Percentiles rank a stretch among this genome's conserved stretches.
Conservation (phyloP, 2,797 vertebrate species). For the Myotis myotis region DNA sequence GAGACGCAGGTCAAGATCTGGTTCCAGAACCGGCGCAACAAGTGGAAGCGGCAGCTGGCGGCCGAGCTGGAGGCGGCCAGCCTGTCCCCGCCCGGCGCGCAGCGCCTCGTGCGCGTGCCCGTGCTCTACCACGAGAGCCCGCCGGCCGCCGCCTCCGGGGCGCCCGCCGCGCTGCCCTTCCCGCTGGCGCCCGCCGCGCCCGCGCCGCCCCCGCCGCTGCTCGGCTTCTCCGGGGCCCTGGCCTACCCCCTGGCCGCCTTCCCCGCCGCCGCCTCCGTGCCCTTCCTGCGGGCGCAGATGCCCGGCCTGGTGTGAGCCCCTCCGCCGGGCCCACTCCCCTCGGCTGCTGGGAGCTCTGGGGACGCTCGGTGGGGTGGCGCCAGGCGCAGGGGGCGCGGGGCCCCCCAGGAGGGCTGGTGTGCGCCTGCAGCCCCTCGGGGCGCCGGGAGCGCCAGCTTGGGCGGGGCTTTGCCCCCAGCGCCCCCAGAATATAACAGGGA, state of each 20-base stretch:
- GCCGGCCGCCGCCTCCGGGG: slow-evolving; percentile 80
- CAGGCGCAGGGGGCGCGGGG: background rate
- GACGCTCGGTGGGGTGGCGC: background rate
- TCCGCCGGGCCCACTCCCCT: background rate
- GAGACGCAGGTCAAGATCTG: slow-evolving; percentile 95
- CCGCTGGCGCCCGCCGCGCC: slow-evolving; percentile 85
- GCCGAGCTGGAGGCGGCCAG: slow-evolving; percentile 90
- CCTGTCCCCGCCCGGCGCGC: slow-evolving; percentile 86
- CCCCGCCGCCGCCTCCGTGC: slow-evolving; percentile 87
- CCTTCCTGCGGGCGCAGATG: slow-evolving; percentile 92
- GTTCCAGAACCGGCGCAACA: slow-evolving; percentile 93
- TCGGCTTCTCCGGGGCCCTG: slow-evolving; percentile 86
- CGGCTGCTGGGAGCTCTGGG: background rate
- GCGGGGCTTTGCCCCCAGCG: background rate
- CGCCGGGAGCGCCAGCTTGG: fast-evolving
- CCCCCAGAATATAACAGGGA: background rate
- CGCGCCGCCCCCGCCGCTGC: slow-evolving; percentile 81
- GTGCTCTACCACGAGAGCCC: slow-evolving; percentile 93
- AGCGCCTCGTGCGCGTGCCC: slow-evolving; percentile 93
- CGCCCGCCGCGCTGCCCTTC: slow-evolving; percentile 86
- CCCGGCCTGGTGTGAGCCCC: slow-evolving; percentile 90
- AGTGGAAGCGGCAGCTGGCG: slow-evolving; percentile 94
- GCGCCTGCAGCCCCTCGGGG: background rate
- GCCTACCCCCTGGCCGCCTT: slow-evolving; percentile 91
- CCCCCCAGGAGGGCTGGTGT: too few relatives aligned